Evolutionary conservation across 2,797 vertebrate species (phyloP).

Genomic region (Danio kyathit): DNA sequence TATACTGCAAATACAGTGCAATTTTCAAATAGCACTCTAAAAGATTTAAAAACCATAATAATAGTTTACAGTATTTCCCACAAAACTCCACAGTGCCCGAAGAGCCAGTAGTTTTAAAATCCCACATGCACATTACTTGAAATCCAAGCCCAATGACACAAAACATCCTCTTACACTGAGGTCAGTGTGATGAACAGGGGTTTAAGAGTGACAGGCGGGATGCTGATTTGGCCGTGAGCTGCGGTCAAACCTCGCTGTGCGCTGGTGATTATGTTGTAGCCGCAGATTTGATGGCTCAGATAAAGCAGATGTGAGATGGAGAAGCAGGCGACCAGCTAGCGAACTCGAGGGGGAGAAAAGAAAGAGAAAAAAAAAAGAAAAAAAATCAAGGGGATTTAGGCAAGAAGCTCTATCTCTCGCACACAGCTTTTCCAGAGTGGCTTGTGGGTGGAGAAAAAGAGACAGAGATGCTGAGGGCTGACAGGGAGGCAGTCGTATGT

Average conservation of each 20-base stretch:
- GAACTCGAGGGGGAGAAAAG: background rate
- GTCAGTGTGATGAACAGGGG: constrained; percentile 16
- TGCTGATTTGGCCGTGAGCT: constrained; percentile 15
- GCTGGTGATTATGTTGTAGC: constrained; percentile 45
- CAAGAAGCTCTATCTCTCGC: constrained; percentile 46
- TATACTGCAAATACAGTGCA: too few relatives aligned
- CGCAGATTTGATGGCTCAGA: constrained; percentile 33
- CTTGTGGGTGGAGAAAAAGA: constrained; percentile 29
- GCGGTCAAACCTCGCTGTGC: constrained; percentile 32
- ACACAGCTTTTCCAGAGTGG: constrained; percentile 49
- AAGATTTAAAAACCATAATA: too few relatives aligned
- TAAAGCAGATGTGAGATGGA: constrained; percentile 46
- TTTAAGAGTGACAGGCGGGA: background rate
- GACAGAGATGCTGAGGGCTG: constrained; percentile 21
- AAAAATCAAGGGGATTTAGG: constrained; percentile 49
- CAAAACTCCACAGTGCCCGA: background rate
- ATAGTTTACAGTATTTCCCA: background rate
- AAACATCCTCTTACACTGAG: constrained; percentile 6
- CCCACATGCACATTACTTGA: background rate
- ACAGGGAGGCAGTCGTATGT: constrained; percentile 30
- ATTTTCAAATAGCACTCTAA: too few relatives aligned
- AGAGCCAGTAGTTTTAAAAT: background rate
- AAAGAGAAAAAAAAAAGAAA: background rate
- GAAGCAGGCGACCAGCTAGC: constrained; percentile 42
- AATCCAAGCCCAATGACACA: background rate